Conservation (phyloP, 2,888 invertebrate species). For the Heliconius cydno region DNA sequence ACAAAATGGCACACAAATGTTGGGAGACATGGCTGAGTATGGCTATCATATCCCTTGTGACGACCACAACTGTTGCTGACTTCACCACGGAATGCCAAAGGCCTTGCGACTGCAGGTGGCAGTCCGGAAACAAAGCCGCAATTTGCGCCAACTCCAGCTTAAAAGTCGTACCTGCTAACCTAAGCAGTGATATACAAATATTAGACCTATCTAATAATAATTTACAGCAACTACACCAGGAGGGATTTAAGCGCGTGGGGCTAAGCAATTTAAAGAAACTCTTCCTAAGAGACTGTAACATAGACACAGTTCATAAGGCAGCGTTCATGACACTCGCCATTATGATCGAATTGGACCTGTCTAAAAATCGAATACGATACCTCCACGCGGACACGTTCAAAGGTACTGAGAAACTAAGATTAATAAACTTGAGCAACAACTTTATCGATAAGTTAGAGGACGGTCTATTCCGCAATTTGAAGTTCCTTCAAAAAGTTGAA, state of each 20-base stretch:
- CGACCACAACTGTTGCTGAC: constrained; percentile 71
- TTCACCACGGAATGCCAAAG: constrained; percentile 86
- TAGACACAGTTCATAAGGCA: constrained; percentile 87
- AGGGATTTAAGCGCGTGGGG: constrained; percentile 87
- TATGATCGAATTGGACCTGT: constrained; percentile 92
- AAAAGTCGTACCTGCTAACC: constrained; percentile 86
- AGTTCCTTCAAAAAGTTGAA: constrained; percentile 89
- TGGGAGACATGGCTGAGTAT: constrained; percentile 79
- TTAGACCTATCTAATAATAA: constrained; percentile 89
- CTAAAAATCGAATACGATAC: constrained; percentile 87
- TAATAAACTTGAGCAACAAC: constrained; percentile 90
- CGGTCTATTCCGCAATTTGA: constrained; percentile 89
- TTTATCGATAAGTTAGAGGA: constrained; percentile 88
- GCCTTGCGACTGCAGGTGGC: constrained; percentile 93
- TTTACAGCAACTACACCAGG: constrained; percentile 85
- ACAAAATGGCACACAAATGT: constrained; percentile 80
- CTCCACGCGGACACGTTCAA: constrained; percentile 88
- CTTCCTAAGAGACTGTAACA: constrained; percentile 88
- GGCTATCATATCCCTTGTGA: constrained; percentile 62
- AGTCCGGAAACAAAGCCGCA: constrained; percentile 92
- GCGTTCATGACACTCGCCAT: constrained; percentile 90
- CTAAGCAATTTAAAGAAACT: constrained; percentile 92
- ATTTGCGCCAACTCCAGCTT: constrained; percentile 89
- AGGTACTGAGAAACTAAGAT: constrained; percentile 88
- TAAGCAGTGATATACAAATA: constrained; percentile 89